Evolutionary conservation across 92 coral and sea anemone species (phyloP).

Genomic region (Heliopora coerulea): DNA sequence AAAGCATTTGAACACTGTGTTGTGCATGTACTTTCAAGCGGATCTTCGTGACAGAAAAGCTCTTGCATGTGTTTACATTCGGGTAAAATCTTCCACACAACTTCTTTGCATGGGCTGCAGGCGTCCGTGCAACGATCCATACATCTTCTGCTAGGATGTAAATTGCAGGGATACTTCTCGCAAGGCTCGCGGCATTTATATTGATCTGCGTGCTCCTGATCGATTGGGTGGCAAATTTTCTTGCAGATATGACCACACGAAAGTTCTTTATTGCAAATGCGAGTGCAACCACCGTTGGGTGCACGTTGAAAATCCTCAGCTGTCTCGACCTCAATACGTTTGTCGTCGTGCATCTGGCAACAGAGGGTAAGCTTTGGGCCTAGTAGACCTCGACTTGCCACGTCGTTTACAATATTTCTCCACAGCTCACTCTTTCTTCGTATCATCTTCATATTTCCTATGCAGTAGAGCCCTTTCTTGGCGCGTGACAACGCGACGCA

Average conservation of each 20-base stretch:
- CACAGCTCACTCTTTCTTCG: not conserved
- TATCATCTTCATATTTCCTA: slow-evolving; percentile 2
- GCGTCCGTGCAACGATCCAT: slow-evolving; percentile 51
- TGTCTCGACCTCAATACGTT: slow-evolving; percentile 27
- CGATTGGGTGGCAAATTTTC: slow-evolving; percentile 45
- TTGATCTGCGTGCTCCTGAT: slow-evolving; percentile 34
- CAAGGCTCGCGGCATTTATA: slow-evolving; percentile 38
- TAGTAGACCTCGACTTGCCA: slow-evolving; percentile 31
- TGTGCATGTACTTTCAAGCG: not conserved
- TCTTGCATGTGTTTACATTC: not conserved
- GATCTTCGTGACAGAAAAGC: not conserved
- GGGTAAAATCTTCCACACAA: slow-evolving; percentile 37
- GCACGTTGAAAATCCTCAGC: slow-evolving; percentile 45
- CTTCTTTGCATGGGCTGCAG: slow-evolving; percentile 60
- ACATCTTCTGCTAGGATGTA: slow-evolving; percentile 52
- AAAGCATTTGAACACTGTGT: slow-evolving; percentile 19
- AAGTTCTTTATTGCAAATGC: slow-evolving; percentile 38
- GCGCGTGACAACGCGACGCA: slow-evolving; percentile 95
- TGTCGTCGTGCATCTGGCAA: slow-evolving; percentile 76
- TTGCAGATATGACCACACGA: slow-evolving; percentile 62
- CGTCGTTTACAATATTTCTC: not conserved
- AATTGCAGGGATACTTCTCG: slow-evolving; percentile 35
- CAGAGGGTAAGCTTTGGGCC: slow-evolving; percentile 62
- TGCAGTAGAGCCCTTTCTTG: slow-evolving; percentile 68
- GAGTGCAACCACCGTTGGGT: slow-evolving; percentile 53